phyloP scores from a whole-genome alignment of 2,797 vertebrate genomes.

The Novumbra hubbsi region DNA sequence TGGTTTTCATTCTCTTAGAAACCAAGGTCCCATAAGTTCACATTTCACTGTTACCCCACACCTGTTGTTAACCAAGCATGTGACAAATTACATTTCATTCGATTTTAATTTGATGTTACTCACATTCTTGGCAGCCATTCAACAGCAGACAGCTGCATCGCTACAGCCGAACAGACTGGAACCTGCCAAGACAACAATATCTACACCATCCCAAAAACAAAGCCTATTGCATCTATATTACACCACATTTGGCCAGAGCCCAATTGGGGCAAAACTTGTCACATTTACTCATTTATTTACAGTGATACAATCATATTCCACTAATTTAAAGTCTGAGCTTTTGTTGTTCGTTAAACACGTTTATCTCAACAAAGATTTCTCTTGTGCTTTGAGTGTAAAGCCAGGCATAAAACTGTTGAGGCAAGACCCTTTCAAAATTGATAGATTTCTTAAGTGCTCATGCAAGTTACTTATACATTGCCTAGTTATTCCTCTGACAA shows the following conservation, averaged over 20 bases:
- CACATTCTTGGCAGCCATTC: constrained; percentile 47
- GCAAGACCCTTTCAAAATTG: too few relatives aligned
- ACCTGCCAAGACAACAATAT: constrained; percentile 51
- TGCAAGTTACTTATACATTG: neutral
- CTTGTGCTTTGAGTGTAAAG: too few relatives aligned
- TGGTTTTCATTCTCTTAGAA: constrained; percentile 9
- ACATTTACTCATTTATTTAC: too few relatives aligned
- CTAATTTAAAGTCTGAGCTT: too few relatives aligned
- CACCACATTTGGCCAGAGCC: neutral
- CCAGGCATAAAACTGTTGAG: too few relatives aligned
- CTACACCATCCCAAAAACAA: constrained; percentile 9
- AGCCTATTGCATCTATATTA: constrained; percentile 27
- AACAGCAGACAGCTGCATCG: constrained; percentile 37
- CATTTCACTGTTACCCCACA: too few relatives aligned
- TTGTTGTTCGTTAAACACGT: too few relatives aligned
- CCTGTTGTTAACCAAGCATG: too few relatives aligned
- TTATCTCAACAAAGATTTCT: too few relatives aligned
- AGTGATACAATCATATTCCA: too few relatives aligned
- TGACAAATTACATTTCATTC: too few relatives aligned
- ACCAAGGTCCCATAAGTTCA: too few relatives aligned
- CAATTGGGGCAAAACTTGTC: neutral
- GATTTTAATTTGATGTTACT: neutral
- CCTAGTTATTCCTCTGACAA: neutral
- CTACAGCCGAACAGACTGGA: constrained; percentile 22
- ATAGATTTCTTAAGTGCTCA: neutral